phyloP scores from a whole-genome alignment of 2,797 vertebrate genomes.

The Gephyroberyx darwinii region DNA sequence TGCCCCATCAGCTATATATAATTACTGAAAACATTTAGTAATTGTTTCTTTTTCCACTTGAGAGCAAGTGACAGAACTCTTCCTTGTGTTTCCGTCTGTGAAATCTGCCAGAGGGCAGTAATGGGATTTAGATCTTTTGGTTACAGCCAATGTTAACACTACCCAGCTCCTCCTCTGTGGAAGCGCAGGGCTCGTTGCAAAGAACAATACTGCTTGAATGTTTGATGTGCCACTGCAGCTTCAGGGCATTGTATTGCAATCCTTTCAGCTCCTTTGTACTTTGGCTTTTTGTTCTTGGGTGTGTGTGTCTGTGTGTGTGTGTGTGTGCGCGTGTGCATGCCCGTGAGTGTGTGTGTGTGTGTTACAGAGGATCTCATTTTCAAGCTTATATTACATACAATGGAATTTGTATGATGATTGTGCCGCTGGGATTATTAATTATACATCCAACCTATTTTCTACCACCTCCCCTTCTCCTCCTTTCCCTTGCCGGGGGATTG shows the following conservation, averaged over 20 bases:
- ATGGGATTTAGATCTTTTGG: constrained; percentile 40
- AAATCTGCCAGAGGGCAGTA: constrained; percentile 42
- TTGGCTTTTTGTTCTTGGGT: constrained; percentile 52
- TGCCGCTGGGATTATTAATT: constrained; percentile 74
- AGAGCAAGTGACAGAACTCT: constrained; percentile 23
- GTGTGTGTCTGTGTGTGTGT: constrained; percentile 25
- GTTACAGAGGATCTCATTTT: constrained; percentile 42
- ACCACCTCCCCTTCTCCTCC: constrained; percentile 51
- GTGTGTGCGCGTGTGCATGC: constrained; percentile 23
- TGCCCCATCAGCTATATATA: background rate
- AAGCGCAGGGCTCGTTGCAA: constrained; percentile 60
- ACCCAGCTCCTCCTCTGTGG: constrained; percentile 54
- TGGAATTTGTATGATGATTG: constrained; percentile 73
- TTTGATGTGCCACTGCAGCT: constrained; percentile 73
- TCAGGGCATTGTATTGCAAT: constrained; percentile 65
- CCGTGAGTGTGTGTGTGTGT: constrained; percentile 6
- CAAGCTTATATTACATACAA: constrained; percentile 63
- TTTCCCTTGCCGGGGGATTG: constrained; percentile 35
- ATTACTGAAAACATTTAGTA: background rate
- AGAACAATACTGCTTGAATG: constrained; percentile 73
- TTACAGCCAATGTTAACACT: constrained; percentile 39
- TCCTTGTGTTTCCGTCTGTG: constrained; percentile 25
- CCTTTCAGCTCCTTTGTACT: constrained; percentile 68
- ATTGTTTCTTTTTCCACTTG: constrained; percentile 20
- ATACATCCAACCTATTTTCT: constrained; percentile 66